phyloP scores from a whole-genome alignment of 2,797 vertebrate genomes.

The Bucorvus abyssinicus region DNA sequence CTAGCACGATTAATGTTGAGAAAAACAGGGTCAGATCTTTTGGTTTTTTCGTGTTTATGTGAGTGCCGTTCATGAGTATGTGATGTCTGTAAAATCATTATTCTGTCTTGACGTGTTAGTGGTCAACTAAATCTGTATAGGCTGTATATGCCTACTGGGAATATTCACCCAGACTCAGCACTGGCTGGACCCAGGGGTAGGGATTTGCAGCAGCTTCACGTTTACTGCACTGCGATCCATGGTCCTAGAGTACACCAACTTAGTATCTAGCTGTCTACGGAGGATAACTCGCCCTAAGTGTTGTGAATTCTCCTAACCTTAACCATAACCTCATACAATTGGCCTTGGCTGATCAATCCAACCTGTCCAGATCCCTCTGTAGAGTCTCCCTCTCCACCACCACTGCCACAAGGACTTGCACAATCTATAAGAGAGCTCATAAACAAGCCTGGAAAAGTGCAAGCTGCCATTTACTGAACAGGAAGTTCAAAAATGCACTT shows the following conservation, averaged over 20 bases:
- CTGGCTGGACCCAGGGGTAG: not conserved
- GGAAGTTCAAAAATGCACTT: not conserved
- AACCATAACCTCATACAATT: not conserved
- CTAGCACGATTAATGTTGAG: not conserved
- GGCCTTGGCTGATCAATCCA: too few species aligned
- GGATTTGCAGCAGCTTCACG: not conserved
- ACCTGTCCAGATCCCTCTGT: too few species aligned
- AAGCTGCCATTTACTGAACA: not conserved
- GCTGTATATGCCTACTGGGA: not conserved
- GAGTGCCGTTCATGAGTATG: accelerated
- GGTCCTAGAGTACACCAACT: too few species aligned
- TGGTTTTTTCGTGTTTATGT: not conserved
- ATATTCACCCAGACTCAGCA: not conserved
- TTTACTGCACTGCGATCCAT: not conserved
- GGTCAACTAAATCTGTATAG: not conserved
- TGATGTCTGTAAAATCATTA: not conserved
- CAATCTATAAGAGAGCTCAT: not conserved
- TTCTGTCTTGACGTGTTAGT: not conserved
- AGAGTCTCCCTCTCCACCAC: too few species aligned
- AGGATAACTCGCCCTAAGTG: not conserved
- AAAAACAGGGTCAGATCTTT: not conserved
- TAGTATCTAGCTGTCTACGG: not conserved
- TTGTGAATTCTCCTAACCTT: not conserved
- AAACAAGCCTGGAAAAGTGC: not conserved
- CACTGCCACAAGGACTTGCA: not conserved